Conservation (phyloP, 2,797 vertebrate genomes). For the Decapterus maruadsi region DNA sequence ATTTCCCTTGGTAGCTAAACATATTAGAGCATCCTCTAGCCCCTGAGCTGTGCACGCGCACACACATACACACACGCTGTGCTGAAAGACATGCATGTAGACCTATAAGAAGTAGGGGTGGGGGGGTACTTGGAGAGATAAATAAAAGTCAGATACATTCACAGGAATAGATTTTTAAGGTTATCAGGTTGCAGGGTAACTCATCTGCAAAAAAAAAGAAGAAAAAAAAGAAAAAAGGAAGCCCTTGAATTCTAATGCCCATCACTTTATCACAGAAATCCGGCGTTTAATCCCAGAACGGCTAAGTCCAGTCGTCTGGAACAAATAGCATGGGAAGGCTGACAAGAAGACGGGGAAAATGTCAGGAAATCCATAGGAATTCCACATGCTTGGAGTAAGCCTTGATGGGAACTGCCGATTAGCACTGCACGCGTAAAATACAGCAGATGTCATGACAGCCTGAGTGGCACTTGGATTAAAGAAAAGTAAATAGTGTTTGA, state of each 20-base stretch:
- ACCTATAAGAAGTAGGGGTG: slow-evolving; percentile 9
- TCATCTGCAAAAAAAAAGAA: slow-evolving; percentile 52
- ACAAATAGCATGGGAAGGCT: slow-evolving; percentile 75
- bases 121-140: slow-evolving; percentile 27
- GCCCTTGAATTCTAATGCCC: slow-evolving; percentile 74
- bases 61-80: slow-evolving; percentile 15
- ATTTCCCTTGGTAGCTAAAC: slow-evolving; percentile 78
- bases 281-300: slow-evolving; percentile 76
- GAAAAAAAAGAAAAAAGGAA: slow-evolving; percentile 45
- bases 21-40: slow-evolving; percentile 74
- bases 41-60: slow-evolving; percentile 48
- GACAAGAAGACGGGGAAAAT: slow-evolving; percentile 69
- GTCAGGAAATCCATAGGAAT: slow-evolving; percentile 71
- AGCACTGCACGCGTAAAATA: slow-evolving; percentile 32
- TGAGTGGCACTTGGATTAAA: slow-evolving; percentile 66
- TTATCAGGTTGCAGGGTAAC: slow-evolving; percentile 69
- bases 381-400: slow-evolving; percentile 58
- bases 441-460: slow-evolving; percentile 33
- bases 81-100: slow-evolving; percentile 46
- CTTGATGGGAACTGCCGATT: slow-evolving; percentile 60
- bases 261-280: slow-evolving; percentile 70
- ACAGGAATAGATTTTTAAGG: slow-evolving; percentile 69
- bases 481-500: slow-evolving; percentile 34
- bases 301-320: slow-evolving; percentile 72
- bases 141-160: slow-evolving; percentile 61